Base-by-base conservation (phyloP, 2,888 invertebrate species). In the Chironomus tentans region DNA sequence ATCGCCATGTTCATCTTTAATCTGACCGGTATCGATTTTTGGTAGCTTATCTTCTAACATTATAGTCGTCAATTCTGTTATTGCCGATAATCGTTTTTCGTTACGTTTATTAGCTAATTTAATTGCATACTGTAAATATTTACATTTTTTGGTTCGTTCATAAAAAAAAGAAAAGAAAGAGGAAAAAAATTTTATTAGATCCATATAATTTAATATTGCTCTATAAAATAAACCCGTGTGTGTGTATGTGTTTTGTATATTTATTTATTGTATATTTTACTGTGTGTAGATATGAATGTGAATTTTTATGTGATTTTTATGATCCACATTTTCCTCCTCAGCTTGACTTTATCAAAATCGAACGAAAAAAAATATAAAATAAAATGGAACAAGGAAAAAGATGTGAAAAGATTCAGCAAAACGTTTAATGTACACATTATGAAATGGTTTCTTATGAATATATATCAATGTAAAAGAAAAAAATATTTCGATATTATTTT, bases 71-170 rank as follows among this genome's bases (percentile, higher is more conserved):
- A 87, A 83, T 79, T 84, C 84, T 68, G 83, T 83, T 76, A 84
- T 80, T 48, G 83, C 83, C 77, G 84, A 84, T 78, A 87, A 82
- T 77, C 87, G 86, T 81, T 87, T 87, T 80, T 87, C 85, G 82
- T 87, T 87, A 79, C 85, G 86, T 81, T 87, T 87, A 81, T 85
- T 86, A 78, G 86, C 87, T 82, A 86, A 82, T 83, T 87, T 87
- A 80, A 87, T 87, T 81, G 87, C 86, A 83, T 86, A 87, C 87
- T 87, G 82, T 61, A 72, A 72, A 72, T 38, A 61, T 46, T 69
- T 65, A 65, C 65, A 65, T 65, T 65, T 65, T 24, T 65, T 56
- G 18, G 12, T 65, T 65, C 65, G 65, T 65, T 65, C 24, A 65
- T 65, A 22, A 65, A 65, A 24, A 18, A 78, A 77, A 38, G 21